These are phyloP conservation scores for Pitangus sulphuratus DNA, from an alignment of 2,797 vertebrate genomes.

Conservation along the genomic window DNA sequence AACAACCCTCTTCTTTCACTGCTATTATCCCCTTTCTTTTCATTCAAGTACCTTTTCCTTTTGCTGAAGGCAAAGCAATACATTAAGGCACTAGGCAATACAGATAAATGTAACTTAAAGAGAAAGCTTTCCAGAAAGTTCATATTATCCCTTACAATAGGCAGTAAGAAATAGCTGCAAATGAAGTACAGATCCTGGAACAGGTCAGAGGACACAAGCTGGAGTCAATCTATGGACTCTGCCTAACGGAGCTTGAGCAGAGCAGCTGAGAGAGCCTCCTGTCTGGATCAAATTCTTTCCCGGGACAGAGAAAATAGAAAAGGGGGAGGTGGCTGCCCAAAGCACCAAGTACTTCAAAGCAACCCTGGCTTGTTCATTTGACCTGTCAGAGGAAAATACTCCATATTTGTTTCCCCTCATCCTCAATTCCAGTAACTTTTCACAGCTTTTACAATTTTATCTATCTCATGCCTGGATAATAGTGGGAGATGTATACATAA, in stretches of 20 bases:
- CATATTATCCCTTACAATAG: not conserved
- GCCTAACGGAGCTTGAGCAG: not conserved
- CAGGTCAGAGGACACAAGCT: not conserved
- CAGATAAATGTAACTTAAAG: constrained; percentile 20
- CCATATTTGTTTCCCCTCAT: not conserved
- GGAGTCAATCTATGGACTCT: not conserved
- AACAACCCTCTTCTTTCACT: constrained; percentile 35
- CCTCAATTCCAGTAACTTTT: not conserved
- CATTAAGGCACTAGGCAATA: constrained; percentile 31
- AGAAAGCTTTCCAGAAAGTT: constrained; percentile 30
- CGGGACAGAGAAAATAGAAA: not conserved
- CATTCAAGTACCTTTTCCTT: constrained; percentile 29
- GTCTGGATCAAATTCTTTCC: not conserved
- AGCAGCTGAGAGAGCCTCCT: not conserved
- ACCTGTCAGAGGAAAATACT: not conserved
- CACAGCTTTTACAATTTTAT: not conserved
- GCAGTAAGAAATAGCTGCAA: not conserved
- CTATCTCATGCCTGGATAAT: not conserved
- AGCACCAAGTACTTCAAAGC: not conserved
- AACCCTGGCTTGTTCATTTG: not conserved
- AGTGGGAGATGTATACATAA: not conserved
- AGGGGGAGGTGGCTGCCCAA: not conserved
- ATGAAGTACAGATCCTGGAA: not conserved
- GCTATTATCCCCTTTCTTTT: constrained; percentile 29
- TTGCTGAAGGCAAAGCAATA: constrained; percentile 23